Conservation (phyloP, 92 coral and sea anemone genomes). For the Pocillopora grandis region DNA sequence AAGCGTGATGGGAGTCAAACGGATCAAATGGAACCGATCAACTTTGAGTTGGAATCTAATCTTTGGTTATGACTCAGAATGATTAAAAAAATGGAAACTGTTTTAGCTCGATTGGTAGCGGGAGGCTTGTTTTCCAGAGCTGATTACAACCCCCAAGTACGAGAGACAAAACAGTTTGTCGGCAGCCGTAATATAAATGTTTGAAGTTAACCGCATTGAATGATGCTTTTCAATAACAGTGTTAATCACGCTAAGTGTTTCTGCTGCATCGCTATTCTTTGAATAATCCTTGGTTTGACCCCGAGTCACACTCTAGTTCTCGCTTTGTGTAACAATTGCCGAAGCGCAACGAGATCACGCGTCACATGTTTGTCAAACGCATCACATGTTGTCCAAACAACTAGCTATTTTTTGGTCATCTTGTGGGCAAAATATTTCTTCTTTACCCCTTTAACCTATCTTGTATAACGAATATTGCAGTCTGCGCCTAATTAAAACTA, state of each 20-base stretch:
- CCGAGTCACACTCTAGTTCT: neutral
- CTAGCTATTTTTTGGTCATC: neutral
- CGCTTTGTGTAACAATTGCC: constrained; percentile 1
- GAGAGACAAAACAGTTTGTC: constrained; percentile 1
- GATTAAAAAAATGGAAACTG: neutral
- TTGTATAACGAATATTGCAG: too few species aligned
- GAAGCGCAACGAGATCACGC: constrained; percentile 23
- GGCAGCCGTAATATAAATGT: neutral
- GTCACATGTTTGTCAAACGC: neutral
- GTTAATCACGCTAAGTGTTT: neutral
- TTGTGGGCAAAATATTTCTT: too few species aligned
- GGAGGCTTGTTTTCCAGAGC: neutral
- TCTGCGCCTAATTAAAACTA: too few species aligned
- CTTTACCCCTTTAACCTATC: too few species aligned
- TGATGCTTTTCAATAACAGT: neutral
- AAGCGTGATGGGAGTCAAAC: too few species aligned
- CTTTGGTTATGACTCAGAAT: neutral
- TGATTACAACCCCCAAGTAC: neutral
- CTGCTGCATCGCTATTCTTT: too few species aligned
- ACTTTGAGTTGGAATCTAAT: too few species aligned
- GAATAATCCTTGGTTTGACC: too few species aligned
- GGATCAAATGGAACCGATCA: too few species aligned
- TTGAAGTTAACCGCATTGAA: neutral
- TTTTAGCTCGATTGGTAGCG: neutral
- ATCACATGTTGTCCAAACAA: neutral